Base-by-base conservation (phyloP, 53 echinoderm and acorn worm genomes). In the Paracentrotus lividus region DNA sequence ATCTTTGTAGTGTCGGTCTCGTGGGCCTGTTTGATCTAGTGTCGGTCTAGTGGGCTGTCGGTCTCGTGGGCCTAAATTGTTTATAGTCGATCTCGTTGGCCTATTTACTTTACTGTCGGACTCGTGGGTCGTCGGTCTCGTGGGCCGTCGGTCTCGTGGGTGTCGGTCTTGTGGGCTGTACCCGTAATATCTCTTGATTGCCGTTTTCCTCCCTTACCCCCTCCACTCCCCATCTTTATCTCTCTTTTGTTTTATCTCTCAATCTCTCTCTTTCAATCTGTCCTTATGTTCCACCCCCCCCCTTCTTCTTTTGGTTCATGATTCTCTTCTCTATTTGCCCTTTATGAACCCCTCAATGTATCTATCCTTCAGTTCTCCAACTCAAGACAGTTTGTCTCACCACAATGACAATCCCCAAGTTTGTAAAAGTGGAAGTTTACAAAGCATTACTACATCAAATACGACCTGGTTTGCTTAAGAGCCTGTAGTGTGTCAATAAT, bases 381-480 rank as follows among this genome's bases (percentile, higher is more conserved):
- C n/a, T n/a, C 40, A 18, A 72, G 40, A 72, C 15, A 18, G 36
- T 38, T 3, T 72, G 5, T 72, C 72, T 40, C 40, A 6, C 72
- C 40, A 18, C 18, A 40, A 72, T 32, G 61, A 61, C 26, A 72
- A 64, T 40, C 36, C 36, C 40, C 72, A 72, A 72, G 20, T 38
- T 72, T n/a, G n/a, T 8, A 72, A 72, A 72, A 72, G 20, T 72
- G 72, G 72, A 72, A 72, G 72, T 72, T 72, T 72, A 72, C 72
- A 38, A 16, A 72, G 36, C 40, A 72, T 72, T 0, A 72, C 36
- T 40, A 69, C 36, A 72, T 40, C 72, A 72, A 72, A 72, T 72
- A 72, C 36, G 5, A 38, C 72, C 72, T 21, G 36, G 40, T 72
- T 72, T n/a, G n/a, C n/a, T 72, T 40, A 40, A 40, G 1, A 36